These are phyloP conservation scores for Drosophila azteca DNA, from an alignment of 1,140 invertebrate genomes.

Conservation along the genomic window DNA sequence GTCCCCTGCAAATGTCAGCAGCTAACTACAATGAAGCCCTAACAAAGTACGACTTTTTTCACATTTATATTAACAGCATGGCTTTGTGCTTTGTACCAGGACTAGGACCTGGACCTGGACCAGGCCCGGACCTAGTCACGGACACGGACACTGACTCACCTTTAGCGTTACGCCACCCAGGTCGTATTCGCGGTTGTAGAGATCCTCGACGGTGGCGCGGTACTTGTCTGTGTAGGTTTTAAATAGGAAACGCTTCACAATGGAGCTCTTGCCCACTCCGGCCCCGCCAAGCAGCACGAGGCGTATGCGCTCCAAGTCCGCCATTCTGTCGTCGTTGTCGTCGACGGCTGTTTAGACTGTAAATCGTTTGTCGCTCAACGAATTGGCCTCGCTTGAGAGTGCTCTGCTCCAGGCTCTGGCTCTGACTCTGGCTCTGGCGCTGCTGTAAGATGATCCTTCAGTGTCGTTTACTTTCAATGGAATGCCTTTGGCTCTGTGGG, in stretches of 20 bases:
- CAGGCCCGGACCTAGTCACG: too few species aligned
- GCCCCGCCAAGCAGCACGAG: slow-evolving; percentile 93
- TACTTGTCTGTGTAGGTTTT: slow-evolving; percentile 93
- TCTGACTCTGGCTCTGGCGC: too few species aligned
- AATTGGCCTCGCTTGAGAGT: slow-evolving; percentile 22
- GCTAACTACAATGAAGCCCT: too few species aligned
- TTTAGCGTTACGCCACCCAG: slow-evolving; percentile 90
- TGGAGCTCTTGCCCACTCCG: slow-evolving; percentile 93
- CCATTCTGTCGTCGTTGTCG: slow-evolving; percentile 77
- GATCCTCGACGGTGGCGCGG: slow-evolving; percentile 94
- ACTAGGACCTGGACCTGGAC: too few species aligned
- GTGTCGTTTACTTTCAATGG: slow-evolving; percentile 30
- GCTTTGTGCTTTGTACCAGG: not conserved
- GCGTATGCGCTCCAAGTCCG: slow-evolving; percentile 92
- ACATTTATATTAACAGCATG: not conserved
- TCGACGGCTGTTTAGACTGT: slow-evolving; percentile 29
- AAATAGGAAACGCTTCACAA: slow-evolving; percentile 93
- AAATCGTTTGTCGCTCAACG: slow-evolving; percentile 53
- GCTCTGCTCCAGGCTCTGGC: not conserved
- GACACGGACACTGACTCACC: slow-evolving; percentile 74
- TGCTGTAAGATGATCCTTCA: not conserved
- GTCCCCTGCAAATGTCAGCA: slow-evolving; percentile 11
- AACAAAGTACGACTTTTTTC: not conserved
- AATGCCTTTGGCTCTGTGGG: too few species aligned
- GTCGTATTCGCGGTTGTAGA: slow-evolving; percentile 94